Conservation (phyloP, 2,113 vertebrate genomes). For the Gobio gobio region DNA sequence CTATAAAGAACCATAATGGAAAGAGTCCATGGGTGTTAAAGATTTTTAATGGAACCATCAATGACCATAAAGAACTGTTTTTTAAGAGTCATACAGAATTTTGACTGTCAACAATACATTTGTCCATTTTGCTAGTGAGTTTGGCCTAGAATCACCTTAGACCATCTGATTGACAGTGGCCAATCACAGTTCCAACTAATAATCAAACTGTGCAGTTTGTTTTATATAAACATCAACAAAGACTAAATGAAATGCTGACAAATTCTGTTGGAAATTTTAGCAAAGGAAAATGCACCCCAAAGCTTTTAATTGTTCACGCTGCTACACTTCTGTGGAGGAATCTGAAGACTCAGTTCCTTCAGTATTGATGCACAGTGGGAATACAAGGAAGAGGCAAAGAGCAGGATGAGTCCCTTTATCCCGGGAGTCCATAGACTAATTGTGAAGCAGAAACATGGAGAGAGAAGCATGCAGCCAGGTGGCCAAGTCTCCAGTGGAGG, state of each 20-base stretch:
- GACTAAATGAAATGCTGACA: background rate
- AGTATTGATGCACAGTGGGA: background rate
- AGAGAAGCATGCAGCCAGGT: slow-evolving; percentile 65
- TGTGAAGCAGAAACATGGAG: slow-evolving; percentile 61
- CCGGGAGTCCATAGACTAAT: slow-evolving; percentile 66
- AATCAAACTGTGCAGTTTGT: background rate
- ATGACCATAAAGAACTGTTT: too few relatives aligned
- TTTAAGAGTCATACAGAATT: too few relatives aligned
- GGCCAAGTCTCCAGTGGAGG: slow-evolving; percentile 70
- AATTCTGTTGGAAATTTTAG: background rate
- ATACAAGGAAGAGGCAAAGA: slow-evolving; percentile 6
- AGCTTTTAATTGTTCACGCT: background rate
- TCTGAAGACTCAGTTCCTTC: slow-evolving; percentile 20
- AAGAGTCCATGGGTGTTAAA: too few relatives aligned
- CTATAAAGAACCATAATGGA: too few relatives aligned
- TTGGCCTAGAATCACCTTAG: background rate
- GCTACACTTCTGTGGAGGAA: slow-evolving; percentile 32
- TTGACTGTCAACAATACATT: background rate
- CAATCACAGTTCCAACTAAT: background rate
- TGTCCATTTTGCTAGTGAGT: background rate
- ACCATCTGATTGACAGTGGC: background rate
- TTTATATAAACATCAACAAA: background rate
- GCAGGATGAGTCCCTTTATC: slow-evolving; percentile 50
- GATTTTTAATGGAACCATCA: too few relatives aligned
- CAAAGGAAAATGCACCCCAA: background rate